Evolutionary conservation across 2,113 vertebrate species (phyloP).

Genomic region (Tonatia bakeri): DNA sequence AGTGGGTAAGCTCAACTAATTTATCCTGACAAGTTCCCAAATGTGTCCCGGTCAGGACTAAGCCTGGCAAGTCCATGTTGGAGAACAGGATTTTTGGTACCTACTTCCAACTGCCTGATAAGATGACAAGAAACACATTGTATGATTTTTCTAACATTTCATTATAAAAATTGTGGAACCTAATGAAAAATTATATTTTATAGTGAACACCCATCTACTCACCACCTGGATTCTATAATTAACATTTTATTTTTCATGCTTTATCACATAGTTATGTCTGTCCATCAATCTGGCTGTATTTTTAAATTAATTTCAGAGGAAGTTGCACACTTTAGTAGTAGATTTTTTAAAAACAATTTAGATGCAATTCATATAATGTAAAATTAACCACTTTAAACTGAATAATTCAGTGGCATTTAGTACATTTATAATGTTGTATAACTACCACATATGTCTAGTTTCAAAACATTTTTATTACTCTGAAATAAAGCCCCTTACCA

Average conservation of each 20-base stretch:
- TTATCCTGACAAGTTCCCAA: background rate
- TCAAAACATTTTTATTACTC: background rate
- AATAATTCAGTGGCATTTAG: background rate
- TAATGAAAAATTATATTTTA: background rate
- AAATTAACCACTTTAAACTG: background rate
- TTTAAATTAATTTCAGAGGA: conserved; percentile 26
- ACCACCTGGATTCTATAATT: background rate
- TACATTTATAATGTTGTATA: background rate
- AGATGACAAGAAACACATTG: background rate
- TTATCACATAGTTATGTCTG: background rate
- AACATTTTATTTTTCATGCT: background rate
- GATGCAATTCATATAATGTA: background rate
- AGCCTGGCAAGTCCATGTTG: background rate
- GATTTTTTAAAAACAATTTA: background rate
- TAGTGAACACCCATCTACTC: background rate
- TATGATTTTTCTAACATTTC: background rate
- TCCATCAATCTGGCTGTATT: background rate
- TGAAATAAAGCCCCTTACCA: background rate
- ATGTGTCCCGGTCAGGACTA: background rate
- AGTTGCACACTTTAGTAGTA: background rate
- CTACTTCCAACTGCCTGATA: background rate
- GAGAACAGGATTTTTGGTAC: background rate
- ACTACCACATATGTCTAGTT: background rate
- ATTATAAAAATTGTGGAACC: background rate
- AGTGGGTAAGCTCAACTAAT: background rate